Conservation (phyloP, 2,113 vertebrate genomes). For the Solea solea region DNA sequence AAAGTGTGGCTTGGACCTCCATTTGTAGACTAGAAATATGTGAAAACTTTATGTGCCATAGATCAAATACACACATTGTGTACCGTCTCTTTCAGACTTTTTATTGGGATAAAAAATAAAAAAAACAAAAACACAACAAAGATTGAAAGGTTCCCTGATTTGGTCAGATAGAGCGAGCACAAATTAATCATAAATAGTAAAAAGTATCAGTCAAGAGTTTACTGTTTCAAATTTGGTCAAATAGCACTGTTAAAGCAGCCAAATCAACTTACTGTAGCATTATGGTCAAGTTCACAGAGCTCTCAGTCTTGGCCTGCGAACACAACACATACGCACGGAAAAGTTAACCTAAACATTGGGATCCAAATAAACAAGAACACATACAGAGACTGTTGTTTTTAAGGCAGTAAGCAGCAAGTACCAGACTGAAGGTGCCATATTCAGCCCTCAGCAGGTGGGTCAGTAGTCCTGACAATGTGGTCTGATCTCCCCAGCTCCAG, state of each 20-base stretch:
- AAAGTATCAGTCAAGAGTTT: neutral
- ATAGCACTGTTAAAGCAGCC: neutral
- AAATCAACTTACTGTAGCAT: constrained; percentile 87
- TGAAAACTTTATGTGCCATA: constrained; percentile 5
- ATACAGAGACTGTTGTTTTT: neutral
- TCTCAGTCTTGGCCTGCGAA: constrained; percentile 90
- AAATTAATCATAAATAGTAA: neutral
- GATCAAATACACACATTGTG: constrained; percentile 10
- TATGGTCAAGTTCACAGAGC: constrained; percentile 78
- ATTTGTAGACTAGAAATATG: constrained; percentile 3
- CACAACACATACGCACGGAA: constrained; percentile 13
- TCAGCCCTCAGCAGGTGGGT: constrained; percentile 95
- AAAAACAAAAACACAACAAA: neutral
- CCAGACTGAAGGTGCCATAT: constrained; percentile 98
- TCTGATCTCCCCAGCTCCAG: constrained; percentile 99
- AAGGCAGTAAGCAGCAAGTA: constrained; percentile 56
- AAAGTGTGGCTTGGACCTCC: constrained; percentile 16
- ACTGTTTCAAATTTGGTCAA: neutral
- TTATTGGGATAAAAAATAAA: constrained; percentile 3
- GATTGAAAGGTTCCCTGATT: neutral
- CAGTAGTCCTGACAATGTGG: constrained; percentile 88
- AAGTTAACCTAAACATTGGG: neutral
- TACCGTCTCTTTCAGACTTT: constrained; percentile 2
- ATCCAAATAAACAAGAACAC: neutral
- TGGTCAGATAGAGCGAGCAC: neutral